phyloP scores from a whole-genome alignment of 2,797 vertebrate species.

The Acipenser oxyrinchus region DNA sequence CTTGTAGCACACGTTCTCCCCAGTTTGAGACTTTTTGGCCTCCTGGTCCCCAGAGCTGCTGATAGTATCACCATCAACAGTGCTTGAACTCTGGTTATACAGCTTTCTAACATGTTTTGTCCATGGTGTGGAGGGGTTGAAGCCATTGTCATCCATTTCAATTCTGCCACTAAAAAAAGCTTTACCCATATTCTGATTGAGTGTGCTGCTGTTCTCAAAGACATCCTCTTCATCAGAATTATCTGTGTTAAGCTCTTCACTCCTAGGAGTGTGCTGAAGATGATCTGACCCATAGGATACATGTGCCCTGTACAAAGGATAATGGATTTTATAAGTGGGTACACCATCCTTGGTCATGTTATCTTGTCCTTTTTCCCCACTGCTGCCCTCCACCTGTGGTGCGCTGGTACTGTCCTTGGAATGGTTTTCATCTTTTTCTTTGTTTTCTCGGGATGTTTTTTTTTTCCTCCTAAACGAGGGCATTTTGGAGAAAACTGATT shows the following conservation, averaged over 20 bases:
- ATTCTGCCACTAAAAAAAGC: conserved; percentile 30
- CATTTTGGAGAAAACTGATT: conserved; percentile 61
- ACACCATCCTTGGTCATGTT: conserved; percentile 17
- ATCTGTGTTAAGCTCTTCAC: conserved; percentile 27
- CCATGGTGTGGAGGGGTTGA: conserved; percentile 16
- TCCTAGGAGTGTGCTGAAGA: conserved; percentile 18
- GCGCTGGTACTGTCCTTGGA: conserved; percentile 10
- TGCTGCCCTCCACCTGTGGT: conserved; percentile 15
- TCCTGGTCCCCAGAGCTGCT: conserved; percentile 29
- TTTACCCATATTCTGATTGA: conserved; percentile 42
- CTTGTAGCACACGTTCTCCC: conserved; percentile 44
- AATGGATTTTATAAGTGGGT: conserved; percentile 7
- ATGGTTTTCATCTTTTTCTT: conserved; percentile 16
- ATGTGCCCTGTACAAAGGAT: conserved; percentile 14
- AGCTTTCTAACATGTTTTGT: conserved; percentile 25
- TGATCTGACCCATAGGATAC: conserved; percentile 23
- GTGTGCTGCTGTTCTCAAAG: conserved; percentile 39
- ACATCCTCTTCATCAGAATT: conserved; percentile 50
- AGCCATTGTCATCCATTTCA: conserved; percentile 32
- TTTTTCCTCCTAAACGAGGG: conserved; percentile 58
- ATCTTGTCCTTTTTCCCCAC: conserved; percentile 24
- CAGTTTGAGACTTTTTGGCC: conserved; percentile 29
- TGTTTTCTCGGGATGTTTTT: conserved; percentile 18
- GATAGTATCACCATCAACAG: conserved; percentile 13
- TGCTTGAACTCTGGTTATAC: conserved; percentile 17